These are phyloP conservation scores for Ceratotherium simum DNA, from an alignment of 2,113 vertebrate species.

Conservation along the genomic window DNA sequence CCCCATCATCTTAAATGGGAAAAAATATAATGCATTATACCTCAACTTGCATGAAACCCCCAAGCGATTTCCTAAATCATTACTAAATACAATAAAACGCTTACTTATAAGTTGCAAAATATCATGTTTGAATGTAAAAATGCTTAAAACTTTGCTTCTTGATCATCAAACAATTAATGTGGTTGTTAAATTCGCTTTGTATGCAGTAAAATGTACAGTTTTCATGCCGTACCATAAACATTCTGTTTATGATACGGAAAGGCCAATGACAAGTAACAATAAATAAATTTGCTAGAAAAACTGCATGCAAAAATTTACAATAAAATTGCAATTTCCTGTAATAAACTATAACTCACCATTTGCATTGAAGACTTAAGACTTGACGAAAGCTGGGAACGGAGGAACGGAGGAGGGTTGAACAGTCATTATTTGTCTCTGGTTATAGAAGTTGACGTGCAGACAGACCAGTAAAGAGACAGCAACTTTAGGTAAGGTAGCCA, in stretches of 20 bases:
- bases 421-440: not conserved
- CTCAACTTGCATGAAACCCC: not conserved
- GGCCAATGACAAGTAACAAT: not conserved
- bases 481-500: not conserved
- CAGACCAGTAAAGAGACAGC: not conserved
- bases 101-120: not conserved
- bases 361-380: not conserved
- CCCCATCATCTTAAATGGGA: not conserved
- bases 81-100: not conserved
- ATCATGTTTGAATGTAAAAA: slow-evolving; percentile 2
- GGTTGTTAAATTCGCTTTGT: slow-evolving; percentile 44
- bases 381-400: not conserved
- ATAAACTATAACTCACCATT: slow-evolving; percentile 11
- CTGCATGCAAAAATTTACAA: not conserved
- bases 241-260: not conserved
- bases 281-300: slow-evolving; percentile 29
- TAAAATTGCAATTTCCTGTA: slow-evolving; percentile 39
- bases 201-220: slow-evolving; percentile 43
- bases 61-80: not conserved
- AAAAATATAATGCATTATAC: not conserved
- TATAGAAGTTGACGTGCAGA: not conserved
- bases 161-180: slow-evolving; percentile 39
- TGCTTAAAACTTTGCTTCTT: slow-evolving; percentile 1
- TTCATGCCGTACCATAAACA: not conserved
- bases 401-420: not conserved